These are phyloP conservation scores for Drosophila melanogaster DNA, from an alignment of 1,140 invertebrate genomes.

Conservation along the genomic window DNA sequence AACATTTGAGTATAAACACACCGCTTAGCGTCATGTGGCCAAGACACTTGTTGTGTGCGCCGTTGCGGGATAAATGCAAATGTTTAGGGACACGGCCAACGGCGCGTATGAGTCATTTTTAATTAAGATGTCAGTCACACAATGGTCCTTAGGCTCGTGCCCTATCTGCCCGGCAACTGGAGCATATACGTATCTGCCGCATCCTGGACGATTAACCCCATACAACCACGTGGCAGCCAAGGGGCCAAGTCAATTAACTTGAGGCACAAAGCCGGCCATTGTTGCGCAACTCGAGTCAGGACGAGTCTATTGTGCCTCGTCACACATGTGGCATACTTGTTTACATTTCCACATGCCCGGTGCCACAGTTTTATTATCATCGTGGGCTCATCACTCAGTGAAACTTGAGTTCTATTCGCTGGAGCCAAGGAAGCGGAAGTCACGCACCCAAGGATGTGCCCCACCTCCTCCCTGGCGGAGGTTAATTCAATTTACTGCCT, in stretches of 20 bases:
- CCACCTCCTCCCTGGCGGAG: background rate
- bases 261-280: constrained; percentile 30
- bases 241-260: constrained; percentile 65
- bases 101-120: constrained; percentile 54
- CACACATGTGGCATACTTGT: constrained; percentile 66
- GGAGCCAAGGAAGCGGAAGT: constrained; percentile 59
- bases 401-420: background rate
- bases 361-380: constrained; percentile 57
- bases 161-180: constrained; percentile 57
- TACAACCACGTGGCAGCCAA: constrained; percentile 37
- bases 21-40: constrained; percentile 7
- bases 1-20: constrained; percentile 10
- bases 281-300: constrained; percentile 19
- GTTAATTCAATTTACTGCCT: constrained; percentile 72
- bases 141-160: constrained; percentile 39
- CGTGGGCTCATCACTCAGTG: constrained; percentile 19
- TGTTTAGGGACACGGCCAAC: constrained; percentile 31
- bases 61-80: constrained; percentile 33
- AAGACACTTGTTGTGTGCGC: constrained; percentile 72
- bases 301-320: constrained; percentile 52
- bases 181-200: constrained; percentile 34
- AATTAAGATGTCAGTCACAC: constrained; percentile 67
- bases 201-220: constrained; percentile 56
- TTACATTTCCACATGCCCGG: constrained; percentile 40
- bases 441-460: constrained; percentile 6